Percentiles rank a stretch among this genome's conserved stretches.
These are phyloP conservation scores for Triplophysa yarkandensis DNA, from an alignment of 2,797 vertebrate species.

Conservation along the genomic window DNA sequence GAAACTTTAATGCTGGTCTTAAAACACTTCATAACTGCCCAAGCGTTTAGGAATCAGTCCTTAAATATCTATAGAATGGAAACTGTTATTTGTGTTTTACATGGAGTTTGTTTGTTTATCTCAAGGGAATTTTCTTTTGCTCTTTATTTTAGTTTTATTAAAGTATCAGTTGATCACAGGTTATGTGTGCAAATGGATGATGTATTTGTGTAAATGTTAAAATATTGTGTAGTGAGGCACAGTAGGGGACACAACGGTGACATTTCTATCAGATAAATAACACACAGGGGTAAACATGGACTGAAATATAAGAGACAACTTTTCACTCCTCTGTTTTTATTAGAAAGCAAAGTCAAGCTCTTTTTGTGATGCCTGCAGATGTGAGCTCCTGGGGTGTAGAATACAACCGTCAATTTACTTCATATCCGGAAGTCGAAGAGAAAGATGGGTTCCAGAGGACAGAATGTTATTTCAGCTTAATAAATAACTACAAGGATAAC, in stretches of 20 bases:
- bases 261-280: not conserved
- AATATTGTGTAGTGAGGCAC: not conserved
- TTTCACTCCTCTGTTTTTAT: not conserved
- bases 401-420: not conserved
- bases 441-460: not conserved
- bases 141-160: too few relatives aligned
- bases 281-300: not conserved
- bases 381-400: not conserved
- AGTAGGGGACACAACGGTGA: not conserved
- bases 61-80: not conserved
- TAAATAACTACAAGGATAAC: not conserved
- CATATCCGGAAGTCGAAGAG: not conserved
- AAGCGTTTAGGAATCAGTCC: not conserved
- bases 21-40: not conserved
- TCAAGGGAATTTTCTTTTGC: too few relatives aligned
- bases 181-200: not conserved
- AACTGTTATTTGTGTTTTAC: not conserved
- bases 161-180: too few relatives aligned
- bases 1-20: not conserved
- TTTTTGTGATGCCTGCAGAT: conserved; percentile 14
- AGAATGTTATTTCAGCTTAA: not conserved
- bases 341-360: conserved; percentile 2
- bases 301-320: not conserved
- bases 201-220: not conserved
- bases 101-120: too few relatives aligned